Evolutionary conservation across 1,140 invertebrate genomes (phyloP), one percentile per base, ranked within the genome.

Genomic region (Drosophila santomea): DNA sequence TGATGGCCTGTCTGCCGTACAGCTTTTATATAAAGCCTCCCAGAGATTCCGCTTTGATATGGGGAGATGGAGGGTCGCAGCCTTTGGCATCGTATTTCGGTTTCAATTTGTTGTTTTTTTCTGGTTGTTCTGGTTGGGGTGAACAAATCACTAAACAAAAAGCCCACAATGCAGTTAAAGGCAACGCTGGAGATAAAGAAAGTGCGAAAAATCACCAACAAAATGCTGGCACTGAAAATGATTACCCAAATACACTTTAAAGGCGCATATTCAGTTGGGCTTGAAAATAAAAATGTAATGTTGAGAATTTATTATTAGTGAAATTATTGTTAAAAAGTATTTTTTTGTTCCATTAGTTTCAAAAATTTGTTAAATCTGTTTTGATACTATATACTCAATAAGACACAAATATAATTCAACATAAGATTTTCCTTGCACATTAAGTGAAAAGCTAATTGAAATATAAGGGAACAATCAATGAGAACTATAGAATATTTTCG

Each of bases 1-100:
- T 89, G 84, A 88, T 88, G 84, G 84, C 77, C 84, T 89, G 84
- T 84, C 84, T 88, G 84, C 76, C 76, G 84, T 84, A 89, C 84
- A 89, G 84, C 85, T 88, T 89, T 88, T 88, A 88, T 88, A 88
- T 88, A 80, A 88, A 88, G 84, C 84, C 72, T 78, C 64, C 80
- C 75, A 84, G 67, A 86, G 75, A 74, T 83, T 83, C 71, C 41
- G 59, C 61, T 75, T 67, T 66, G 52, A 59, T 75, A 73, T 75
- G 59, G 50, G 60, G 12, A 28, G 36, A 17, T 36, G 36, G 54
- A 32, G 79, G 73, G 84, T 74, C 79, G 63, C 76, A 73, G 82
- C 82, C 83, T 88, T 86, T 86, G 82, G 82, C 82, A 86, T 73
- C 83, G 68, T 69, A 81, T 86, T 82, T 85, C 83, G 67, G 80